phyloP scores from a whole-genome alignment of 2,113 vertebrate species.

The Chloebia gouldiae region DNA sequence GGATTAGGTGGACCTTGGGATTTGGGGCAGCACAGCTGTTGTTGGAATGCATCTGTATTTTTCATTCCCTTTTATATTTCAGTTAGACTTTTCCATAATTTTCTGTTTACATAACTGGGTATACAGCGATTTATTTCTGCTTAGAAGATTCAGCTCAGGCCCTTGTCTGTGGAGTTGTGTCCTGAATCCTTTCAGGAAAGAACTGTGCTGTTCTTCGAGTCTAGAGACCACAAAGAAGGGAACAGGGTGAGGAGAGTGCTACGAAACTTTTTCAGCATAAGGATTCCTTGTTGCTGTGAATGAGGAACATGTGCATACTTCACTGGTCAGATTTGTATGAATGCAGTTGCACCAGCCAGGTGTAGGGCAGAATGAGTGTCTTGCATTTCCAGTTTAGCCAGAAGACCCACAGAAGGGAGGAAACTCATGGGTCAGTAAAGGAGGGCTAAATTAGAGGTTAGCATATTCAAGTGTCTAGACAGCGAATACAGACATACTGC shows the following conservation, averaged over 20 bases:
- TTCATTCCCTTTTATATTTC: neutral
- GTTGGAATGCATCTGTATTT: neutral
- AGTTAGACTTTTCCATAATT: neutral
- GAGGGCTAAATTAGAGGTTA: slow-evolving; percentile 67
- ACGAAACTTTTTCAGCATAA: neutral
- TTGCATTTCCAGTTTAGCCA: slow-evolving; percentile 62
- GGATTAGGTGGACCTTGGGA: neutral
- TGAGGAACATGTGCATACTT: neutral
- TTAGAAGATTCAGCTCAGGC: neutral
- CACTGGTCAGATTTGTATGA: slow-evolving; percentile 35
- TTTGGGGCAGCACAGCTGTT: neutral
- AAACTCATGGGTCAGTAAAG: slow-evolving; percentile 63
- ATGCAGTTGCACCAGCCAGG: slow-evolving; percentile 11
- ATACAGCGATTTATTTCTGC: neutral
- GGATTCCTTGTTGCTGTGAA: neutral
- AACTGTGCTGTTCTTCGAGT: neutral
- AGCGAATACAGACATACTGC: slow-evolving; percentile 59
- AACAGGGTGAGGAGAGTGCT: neutral
- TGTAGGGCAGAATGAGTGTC: slow-evolving; percentile 41
- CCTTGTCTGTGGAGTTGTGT: neutral
- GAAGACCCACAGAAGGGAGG: slow-evolving; percentile 63
- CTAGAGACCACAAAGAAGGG: neutral
- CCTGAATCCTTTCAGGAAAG: neutral
- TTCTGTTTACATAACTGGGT: neutral
- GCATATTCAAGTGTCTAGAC: slow-evolving; percentile 68